Base-by-base conservation (phyloP, 2,113 vertebrate species). In the Pedionomus torquatus region DNA sequence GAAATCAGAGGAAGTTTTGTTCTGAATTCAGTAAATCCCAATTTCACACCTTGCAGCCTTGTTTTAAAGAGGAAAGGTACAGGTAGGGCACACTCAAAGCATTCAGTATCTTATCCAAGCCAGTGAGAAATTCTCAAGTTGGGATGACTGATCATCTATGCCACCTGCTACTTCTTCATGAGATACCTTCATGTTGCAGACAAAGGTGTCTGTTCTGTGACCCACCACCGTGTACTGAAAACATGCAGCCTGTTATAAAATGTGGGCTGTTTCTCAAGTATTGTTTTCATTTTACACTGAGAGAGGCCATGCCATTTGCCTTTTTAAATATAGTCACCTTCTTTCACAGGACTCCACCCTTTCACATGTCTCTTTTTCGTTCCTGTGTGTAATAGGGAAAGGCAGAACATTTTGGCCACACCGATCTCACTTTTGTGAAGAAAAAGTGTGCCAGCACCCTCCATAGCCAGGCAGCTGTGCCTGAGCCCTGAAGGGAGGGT, bases 271-370 rank as follows among this genome's bases (percentile, higher is more conserved):
- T 92, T n/a, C 37, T 71, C 51, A 64, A n/a, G 16, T 79, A 46
- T 23, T 69, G 8, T 57, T 65, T 55, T 72, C 64, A 63, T 82
- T 95, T 92, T 66, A 72, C 57, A 20, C 37, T 44, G 19, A 55
- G 13, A 90, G 52, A 23, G 3, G 24, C 57, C 60, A 13, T 3
- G 74, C 25, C 10, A 65, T 79, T 92, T 89, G 33, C 76, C 21
- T 64, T 94, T 96, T 97, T n/a, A 72, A 83, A 80, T 76, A 72
- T 16, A 81, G 57, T 77, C 96, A 95, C 87, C 89, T 95, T 65
- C 23, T n/a, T 87, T 89, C 55, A 83, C 54, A 66, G 77, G 65
- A 19, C 55, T 92, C 31, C 18, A 54, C 11, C 31, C 3, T 51
- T 87, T 66, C 93, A 43, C 41, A 83, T 64, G 17, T 39, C 16